These are phyloP conservation scores for Drosophila mettleri DNA, from an alignment of 2,888 invertebrate species.

Conservation along the genomic window DNA sequence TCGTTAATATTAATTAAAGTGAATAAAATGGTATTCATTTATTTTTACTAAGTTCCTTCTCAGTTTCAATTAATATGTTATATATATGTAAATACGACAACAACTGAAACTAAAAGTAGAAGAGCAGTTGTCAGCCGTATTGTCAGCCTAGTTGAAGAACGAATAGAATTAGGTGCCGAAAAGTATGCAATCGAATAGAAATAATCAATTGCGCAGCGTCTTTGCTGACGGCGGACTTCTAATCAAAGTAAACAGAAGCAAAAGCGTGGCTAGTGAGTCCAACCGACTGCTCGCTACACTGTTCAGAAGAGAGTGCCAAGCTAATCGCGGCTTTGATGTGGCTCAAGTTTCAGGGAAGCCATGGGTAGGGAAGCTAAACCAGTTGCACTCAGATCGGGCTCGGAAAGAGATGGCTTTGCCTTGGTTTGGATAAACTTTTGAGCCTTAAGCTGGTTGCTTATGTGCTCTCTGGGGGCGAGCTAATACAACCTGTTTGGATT, in stretches of 20 bases:
- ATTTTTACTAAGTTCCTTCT: too few relatives aligned
- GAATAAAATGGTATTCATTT: too few relatives aligned
- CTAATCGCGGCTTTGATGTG: too few relatives aligned
- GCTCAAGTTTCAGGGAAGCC: background rate
- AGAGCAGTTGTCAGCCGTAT: too few relatives aligned
- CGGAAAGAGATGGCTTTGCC: background rate
- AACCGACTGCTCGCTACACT: conserved; percentile 1
- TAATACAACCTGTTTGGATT: background rate
- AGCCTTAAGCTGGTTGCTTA: too few relatives aligned
- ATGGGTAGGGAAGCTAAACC: too few relatives aligned
- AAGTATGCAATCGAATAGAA: conserved; percentile 2
- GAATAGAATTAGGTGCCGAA: conserved; percentile 1
- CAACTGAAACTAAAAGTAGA: too few relatives aligned
- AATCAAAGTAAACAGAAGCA: conserved; percentile 2
- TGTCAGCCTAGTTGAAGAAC: background rate
- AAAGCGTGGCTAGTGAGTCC: background rate
- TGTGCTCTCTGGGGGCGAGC: background rate
- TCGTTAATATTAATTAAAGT: too few relatives aligned
- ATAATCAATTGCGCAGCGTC: conserved; percentile 13
- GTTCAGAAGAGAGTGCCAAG: too few relatives aligned
- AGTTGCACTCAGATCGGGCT: background rate
- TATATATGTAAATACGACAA: too few relatives aligned
- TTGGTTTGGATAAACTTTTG: background rate
- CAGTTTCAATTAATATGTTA: too few relatives aligned
- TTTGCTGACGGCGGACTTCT: background rate